Conservation (phyloP, 2,797 vertebrate genomes). For the Naso thynnoides region DNA sequence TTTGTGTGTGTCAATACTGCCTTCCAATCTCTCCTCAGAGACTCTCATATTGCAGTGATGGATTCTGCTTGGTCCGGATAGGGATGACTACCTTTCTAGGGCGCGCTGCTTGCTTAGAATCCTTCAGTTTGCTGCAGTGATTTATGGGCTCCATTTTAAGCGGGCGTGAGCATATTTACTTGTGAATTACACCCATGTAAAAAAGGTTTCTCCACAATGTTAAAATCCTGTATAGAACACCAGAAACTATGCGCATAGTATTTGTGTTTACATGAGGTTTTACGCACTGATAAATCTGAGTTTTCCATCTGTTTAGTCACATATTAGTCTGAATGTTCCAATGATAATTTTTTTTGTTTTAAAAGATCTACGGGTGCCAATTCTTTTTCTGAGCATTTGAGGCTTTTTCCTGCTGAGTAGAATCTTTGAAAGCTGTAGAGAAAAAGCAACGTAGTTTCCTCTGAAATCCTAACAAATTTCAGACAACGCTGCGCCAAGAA, state of each 20-base stretch:
- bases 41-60: conserved; percentile 87
- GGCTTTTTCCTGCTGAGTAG: neutral
- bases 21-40: conserved; percentile 83
- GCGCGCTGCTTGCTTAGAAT: conserved; percentile 83
- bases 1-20: conserved; percentile 42
- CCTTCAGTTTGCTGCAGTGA: conserved; percentile 87
- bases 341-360: neutral
- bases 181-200: conserved; percentile 35
- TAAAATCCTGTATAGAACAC: neutral
- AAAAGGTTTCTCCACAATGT: conserved; percentile 4
- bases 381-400: neutral
- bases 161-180: conserved; percentile 73
- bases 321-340: neutral
- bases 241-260: neutral
- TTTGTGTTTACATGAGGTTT: neutral
- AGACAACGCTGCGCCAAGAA: neutral
- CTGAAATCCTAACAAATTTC: conserved; percentile 19
- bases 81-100: conserved; percentile 91
- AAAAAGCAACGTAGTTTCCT: neutral
- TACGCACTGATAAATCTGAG: neutral
- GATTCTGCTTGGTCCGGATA: conserved; percentile 77
- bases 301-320: neutral
- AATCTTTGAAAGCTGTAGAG: neutral
- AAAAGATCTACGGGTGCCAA: neutral
- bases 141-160: conserved; percentile 89